Evolutionary conservation across 2,113 vertebrate genomes (phyloP), one percentile per base, ranked within the genome.

Genomic region (Onychostruthus taczanowskii): DNA sequence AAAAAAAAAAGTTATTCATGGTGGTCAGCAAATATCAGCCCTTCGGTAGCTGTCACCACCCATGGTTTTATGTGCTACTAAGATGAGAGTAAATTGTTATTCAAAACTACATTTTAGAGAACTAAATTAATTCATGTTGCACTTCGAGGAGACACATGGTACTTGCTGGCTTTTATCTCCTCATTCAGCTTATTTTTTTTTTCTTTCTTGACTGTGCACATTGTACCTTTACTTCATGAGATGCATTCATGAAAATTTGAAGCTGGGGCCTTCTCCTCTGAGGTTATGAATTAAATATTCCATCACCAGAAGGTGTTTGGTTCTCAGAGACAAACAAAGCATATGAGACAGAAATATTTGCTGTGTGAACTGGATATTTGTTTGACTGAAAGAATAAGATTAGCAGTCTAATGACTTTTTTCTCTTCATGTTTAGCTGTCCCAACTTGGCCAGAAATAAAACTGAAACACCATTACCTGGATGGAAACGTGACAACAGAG

Each of bases 381-480:
- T 59, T 82, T 82, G n/a, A 76, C 26, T 66, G 46, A 84, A 84
- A 56, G 33, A 55, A 5, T 66, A 49, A 85, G 35, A 67, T 41
- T 26, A 66, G 14, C 46, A 84, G 27, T 58, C n/a, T 95, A 55
- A 88, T 50, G 2, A 19, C 52, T 93, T 92, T 70, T 74, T 95
- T 95, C 44, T 96, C 62, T 94, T 92, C 80, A 28, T 91, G 80
- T 97, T 94, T 96, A 99, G 99, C 98, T 99, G 74, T 99, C 99
- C 73, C 98, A 98, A 18, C 99, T 99, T 89, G 99, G 99, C 93
- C 99, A 99, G 85, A 99, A 99, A 96, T 99, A 98, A 94, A 78
- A 91, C 70, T 75, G 90, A 87, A 97, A 80, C 66, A 58, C 70
- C 49, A 50, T 79, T 93, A 84, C 78, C 74, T 89, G 87, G 84